phyloP scores from a whole-genome alignment of 2,888 invertebrate species.

The Eupelmus urozonus region DNA sequence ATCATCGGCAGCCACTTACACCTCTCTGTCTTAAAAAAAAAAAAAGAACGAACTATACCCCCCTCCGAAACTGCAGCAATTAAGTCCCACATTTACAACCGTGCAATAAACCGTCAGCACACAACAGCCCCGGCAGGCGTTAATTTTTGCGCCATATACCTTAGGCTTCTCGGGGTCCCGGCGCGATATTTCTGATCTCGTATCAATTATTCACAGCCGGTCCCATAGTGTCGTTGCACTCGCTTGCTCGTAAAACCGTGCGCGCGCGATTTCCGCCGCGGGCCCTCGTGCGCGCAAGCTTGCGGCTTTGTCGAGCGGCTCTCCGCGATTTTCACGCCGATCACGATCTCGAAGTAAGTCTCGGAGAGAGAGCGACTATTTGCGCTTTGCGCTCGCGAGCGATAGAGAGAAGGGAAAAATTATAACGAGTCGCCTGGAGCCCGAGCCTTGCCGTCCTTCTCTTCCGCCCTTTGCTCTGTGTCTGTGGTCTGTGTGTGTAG shows the following conservation, averaged over 20 bases:
- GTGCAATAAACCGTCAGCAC: no score
- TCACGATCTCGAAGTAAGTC: conserved; percentile 44
- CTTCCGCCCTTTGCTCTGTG: no score
- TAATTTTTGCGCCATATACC: not conserved
- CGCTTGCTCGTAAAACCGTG: conserved; percentile 51
- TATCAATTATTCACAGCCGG: conserved; percentile 50
- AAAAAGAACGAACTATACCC: not conserved
- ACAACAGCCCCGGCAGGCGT: not conserved
- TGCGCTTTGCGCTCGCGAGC: conserved; percentile 20
- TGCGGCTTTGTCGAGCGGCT: conserved; percentile 13
- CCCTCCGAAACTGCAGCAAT: no score
- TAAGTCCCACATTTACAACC: no score
- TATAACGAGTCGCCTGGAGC: conserved; percentile 42
- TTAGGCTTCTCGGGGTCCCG: no score
- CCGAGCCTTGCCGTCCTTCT: conserved; percentile 11
- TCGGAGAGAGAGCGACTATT: not conserved
- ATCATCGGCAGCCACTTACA: no score
- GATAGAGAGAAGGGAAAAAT: conserved; percentile 44
- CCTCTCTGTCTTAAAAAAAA: no score
- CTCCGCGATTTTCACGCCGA: conserved; percentile 56
- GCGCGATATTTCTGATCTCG: conserved; percentile 12
- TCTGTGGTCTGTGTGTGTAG: no score
- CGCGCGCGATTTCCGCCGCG: conserved; percentile 47
- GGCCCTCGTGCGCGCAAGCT: conserved; percentile 13
- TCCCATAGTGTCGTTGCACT: conserved; percentile 61